phyloP scores from a whole-genome alignment of 2,797 vertebrate species.

The Sebastiscus tertius region DNA sequence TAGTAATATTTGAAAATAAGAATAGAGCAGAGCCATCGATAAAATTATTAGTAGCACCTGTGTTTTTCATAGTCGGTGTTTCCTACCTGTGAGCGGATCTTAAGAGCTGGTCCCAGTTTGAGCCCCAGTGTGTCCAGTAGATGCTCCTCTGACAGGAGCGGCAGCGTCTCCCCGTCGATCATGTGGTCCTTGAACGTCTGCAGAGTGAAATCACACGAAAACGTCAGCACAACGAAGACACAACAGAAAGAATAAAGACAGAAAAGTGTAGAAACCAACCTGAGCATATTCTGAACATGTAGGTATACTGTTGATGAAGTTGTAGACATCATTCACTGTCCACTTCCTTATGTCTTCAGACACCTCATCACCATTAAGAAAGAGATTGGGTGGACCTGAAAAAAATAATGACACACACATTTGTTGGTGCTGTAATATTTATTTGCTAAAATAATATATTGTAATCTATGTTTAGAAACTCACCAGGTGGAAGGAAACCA shows the following conservation, averaged over 20 bases:
- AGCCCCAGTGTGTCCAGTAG: conserved; percentile 94
- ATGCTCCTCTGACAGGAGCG: conserved; percentile 95
- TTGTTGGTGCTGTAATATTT: neutral
- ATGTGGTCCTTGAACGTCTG: conserved; percentile 95
- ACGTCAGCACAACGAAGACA: conserved; percentile 14
- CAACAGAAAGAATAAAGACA: neutral
- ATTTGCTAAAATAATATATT: neutral
- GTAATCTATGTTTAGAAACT: conserved; percentile 20
- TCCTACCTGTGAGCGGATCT: conserved; percentile 94
- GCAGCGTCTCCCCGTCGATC: conserved; percentile 95
- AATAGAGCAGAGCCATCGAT: neutral
- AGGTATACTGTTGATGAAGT: conserved; percentile 90
- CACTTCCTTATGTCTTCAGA: conserved; percentile 94
- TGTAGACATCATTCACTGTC: conserved; percentile 91
- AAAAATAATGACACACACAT: neutral
- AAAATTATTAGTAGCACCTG: neutral
- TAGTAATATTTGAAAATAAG: too few relatives aligned
- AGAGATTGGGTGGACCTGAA: conserved; percentile 84
- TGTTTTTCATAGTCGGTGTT: neutral
- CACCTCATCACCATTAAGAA: conserved; percentile 86
- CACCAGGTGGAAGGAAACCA: conserved; percentile 81
- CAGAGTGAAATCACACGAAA: conserved; percentile 1
- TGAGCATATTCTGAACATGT: conserved; percentile 95
- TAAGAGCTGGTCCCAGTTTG: conserved; percentile 94
- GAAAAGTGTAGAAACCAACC: conserved; percentile 74